Evolutionary conservation across 2,113 vertebrate species (phyloP).

Genomic region (Setophaga kirtlandii): DNA sequence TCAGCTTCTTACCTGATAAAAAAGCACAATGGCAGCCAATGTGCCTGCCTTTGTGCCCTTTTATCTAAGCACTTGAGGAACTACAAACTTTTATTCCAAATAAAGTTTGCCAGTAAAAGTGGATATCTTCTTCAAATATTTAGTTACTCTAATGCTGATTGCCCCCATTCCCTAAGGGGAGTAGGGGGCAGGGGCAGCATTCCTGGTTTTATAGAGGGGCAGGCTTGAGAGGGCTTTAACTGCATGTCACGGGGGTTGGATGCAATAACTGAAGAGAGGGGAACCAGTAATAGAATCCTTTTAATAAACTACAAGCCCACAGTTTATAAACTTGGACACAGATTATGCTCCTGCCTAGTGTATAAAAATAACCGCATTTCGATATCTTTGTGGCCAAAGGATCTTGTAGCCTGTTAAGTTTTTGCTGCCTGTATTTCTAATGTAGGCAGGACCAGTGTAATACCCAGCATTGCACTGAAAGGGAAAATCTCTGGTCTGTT

Average conservation of each 20-base stretch:
- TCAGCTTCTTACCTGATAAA: not conserved
- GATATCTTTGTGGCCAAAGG: constrained; percentile 24
- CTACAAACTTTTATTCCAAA: constrained; percentile 10
- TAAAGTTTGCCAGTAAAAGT: constrained; percentile 19
- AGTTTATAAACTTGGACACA: constrained; percentile 60
- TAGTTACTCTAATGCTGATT: constrained; percentile 39
- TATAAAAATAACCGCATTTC: constrained; percentile 2
- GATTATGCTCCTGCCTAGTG: constrained; percentile 4
- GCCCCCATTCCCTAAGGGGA: not conserved
- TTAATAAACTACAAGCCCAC: constrained; percentile 51
- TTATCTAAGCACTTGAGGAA: constrained; percentile 24
- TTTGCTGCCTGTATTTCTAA: not conserved
- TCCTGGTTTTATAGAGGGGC: constrained; percentile 48
- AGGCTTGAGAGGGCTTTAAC: constrained; percentile 49
- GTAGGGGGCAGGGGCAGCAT: constrained; percentile 34
- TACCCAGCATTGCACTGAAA: constrained; percentile 12
- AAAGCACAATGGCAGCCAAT: not conserved
- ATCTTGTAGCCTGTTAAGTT: constrained; percentile 45
- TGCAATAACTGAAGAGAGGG: constrained; percentile 1
- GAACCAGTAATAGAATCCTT: constrained; percentile 53
- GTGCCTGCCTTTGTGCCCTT: not conserved
- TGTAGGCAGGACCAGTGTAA: constrained; percentile 38
- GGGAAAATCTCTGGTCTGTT: constrained; percentile 38
- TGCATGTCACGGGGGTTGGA: not conserved
- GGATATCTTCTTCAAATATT: constrained; percentile 51